These are phyloP conservation scores for Paraplagusia blochii DNA, from an alignment of 2,113 vertebrate species.

Conservation along the genomic window DNA sequence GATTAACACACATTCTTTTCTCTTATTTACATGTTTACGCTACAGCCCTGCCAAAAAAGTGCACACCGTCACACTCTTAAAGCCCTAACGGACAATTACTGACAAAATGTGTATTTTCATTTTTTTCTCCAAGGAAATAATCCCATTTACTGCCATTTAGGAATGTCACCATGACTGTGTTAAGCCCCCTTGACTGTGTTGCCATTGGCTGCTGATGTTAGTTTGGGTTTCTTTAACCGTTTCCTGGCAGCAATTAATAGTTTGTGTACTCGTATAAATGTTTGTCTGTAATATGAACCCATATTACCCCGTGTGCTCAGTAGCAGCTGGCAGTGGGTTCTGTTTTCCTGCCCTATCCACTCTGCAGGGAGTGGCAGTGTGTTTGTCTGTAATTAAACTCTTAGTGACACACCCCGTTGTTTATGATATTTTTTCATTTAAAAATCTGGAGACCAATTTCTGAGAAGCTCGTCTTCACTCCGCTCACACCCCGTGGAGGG, in stretches of 20 bases:
- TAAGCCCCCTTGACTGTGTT: too few relatives aligned
- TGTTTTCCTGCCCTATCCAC: conserved; percentile 51
- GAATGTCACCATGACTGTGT: too few relatives aligned
- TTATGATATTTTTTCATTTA: conserved; percentile 27
- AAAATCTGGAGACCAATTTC: conserved; percentile 13
- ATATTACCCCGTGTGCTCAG: conserved; percentile 17
- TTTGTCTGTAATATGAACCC: conserved; percentile 31
- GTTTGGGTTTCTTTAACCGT: too few relatives aligned
- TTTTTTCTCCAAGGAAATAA: too few relatives aligned
- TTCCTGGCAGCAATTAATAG: too few relatives aligned
- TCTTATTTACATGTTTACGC: too few relatives aligned
- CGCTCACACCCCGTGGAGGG: neutral
- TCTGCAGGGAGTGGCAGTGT: conserved; percentile 43
- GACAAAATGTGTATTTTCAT: neutral
- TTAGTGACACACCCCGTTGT: conserved; percentile 46
- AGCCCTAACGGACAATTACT: neutral
- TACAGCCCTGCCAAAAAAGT: too few relatives aligned
- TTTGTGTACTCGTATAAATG: too few relatives aligned
- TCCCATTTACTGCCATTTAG: too few relatives aligned
- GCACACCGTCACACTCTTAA: too few relatives aligned
- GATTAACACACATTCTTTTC: too few relatives aligned
- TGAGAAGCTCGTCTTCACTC: neutral
- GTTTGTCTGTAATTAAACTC: conserved; percentile 62
- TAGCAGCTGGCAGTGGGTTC: conserved; percentile 52
- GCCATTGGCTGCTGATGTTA: too few relatives aligned